Base-by-base conservation (phyloP, 2,888 invertebrate genomes). In the Gryllus longicercus region DNA sequence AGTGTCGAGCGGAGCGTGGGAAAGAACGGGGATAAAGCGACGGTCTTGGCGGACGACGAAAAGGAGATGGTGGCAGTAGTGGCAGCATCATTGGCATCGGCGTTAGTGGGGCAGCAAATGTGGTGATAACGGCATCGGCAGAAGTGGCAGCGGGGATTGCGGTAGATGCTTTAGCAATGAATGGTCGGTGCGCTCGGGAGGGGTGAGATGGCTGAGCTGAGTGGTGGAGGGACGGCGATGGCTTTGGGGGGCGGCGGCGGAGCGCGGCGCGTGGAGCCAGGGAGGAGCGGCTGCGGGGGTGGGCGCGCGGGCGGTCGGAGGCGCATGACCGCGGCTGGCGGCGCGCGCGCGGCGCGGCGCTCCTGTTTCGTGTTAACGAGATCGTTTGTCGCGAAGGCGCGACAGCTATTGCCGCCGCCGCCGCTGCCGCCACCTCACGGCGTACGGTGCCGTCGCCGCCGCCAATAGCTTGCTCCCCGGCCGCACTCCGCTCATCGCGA, bases 301-400 rank as follows among this genome's bases (percentile, higher is more conserved):
- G 16, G 63, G n/a, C 16, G 63, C 4, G 16, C 12, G 5, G 5
- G n/a, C 3, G n/a, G 16, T 14, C 14, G 14, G 63, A 18, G 63
- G 63, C n/a, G 63, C 16, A 18, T 63, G 63, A n/a, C 63, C 16
- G 63, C 63, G 63, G 63, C 16, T n/a, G 63, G 63, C 63, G 63
- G 16, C 16, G 63, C 63, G 63, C n/a, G 63, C 63, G 63, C 63
- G 14, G 16, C 63, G 63, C 63, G n/a, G 16, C 8, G 63, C 63
- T 63, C 63, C 63, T 63, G 63, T 63, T 63, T 63, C 63, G 63
- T 63, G 63, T 63, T 63, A 63, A 63, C 63, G 63, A 63, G 63
- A 63, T 63, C 63, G 63, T 63, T 63, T 63, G 63, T 63, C 63
- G 63, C 63, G 63, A 63, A 63, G 63, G 63, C 14, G n/a, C n/a